Evolutionary conservation across 2,888 invertebrate genomes (phyloP).

Genomic region (Andrena flavipes): DNA sequence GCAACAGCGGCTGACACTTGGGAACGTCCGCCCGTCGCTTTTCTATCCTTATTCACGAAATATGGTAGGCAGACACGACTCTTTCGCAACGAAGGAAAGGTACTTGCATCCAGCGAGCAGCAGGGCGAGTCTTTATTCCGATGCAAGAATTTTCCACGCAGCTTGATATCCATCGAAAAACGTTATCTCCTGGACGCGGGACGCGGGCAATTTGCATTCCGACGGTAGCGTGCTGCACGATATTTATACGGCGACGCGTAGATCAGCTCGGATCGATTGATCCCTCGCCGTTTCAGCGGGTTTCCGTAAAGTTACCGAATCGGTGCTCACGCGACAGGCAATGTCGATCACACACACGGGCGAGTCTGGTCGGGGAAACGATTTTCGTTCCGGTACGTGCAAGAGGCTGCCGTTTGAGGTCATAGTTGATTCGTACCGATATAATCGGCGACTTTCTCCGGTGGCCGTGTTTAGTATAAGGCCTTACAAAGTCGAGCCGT

Average conservation of each 20-base stretch:
- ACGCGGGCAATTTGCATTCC: background rate
- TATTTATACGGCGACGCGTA: background rate
- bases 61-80: background rate
- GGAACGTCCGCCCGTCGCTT: background rate
- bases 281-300: background rate
- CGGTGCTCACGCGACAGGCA: background rate
- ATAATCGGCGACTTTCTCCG: conserved; percentile 64
- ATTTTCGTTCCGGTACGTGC: conserved; percentile 41
- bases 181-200: background rate
- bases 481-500: conserved; percentile 59
- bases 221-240: conserved; percentile 5
- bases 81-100: background rate
- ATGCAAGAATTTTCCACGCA: background rate
- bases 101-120: background rate
- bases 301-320: conserved; percentile 17
- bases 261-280: conserved; percentile 1
- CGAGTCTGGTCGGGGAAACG: background rate
- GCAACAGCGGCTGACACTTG: background rate
- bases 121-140: background rate
- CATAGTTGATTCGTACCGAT: conserved; percentile 66
- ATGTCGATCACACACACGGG: conserved; percentile 4
- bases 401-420: conserved; percentile 57
- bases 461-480: conserved; percentile 46
- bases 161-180: background rate
- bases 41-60: background rate